Evolutionary conservation across 2,888 invertebrate species (phyloP), one percentile per base, ranked within the genome.

Genomic region (Sturmia bella): DNA sequence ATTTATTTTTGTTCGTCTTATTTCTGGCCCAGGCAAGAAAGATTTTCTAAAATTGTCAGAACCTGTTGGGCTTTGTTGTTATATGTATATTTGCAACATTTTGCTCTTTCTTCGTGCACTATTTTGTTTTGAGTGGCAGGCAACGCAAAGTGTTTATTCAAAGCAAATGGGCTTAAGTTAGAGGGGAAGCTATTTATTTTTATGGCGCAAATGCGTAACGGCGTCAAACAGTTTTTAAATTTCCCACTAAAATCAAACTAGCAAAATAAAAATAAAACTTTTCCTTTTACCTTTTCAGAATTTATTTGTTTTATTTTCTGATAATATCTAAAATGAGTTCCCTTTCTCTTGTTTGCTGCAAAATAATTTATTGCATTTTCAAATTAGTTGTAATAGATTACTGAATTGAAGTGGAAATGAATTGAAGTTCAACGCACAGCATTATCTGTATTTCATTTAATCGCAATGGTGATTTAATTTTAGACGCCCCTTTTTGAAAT

Each of bases 371-470:
- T 1, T 32, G 2, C 37, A 24, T n/a, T 37, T 45, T 70, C 17
- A 12, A 50, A 43, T 24, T n/a, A 59, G 12, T 59, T 19, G 24
- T 41, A 11, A 41, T 59, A 41, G 59, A 59, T 41, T 43, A 37
- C 15, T 11, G 41, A 43, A 59, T n/a, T 59, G 43, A 59, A 59
- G 15, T 64, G 17, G 21, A 63, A 64, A 56, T 19, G 64, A 83
- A 80, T 85, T 90, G 90, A 90, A 90, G 90, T 90, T 90, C 90
- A 90, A 90, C 90, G 90, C 89, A 90, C 90, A 90, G 87, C 89
- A 88, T 87, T 87, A 88, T 87, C 61, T 56, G 17, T 45, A 13
- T 43, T 66, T 57, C 27, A 74, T 15, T 57, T 48, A 57, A 77
- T 63, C 73, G 78, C 84, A 84, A 87, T 89, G 86, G 87, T 87